A percentile compares a stretch with the other conserved stretches of the same genome.
Evolutionary conservation across 2,113 vertebrate species (phyloP).

Genomic region (Aspiorhynchus laticeps): DNA sequence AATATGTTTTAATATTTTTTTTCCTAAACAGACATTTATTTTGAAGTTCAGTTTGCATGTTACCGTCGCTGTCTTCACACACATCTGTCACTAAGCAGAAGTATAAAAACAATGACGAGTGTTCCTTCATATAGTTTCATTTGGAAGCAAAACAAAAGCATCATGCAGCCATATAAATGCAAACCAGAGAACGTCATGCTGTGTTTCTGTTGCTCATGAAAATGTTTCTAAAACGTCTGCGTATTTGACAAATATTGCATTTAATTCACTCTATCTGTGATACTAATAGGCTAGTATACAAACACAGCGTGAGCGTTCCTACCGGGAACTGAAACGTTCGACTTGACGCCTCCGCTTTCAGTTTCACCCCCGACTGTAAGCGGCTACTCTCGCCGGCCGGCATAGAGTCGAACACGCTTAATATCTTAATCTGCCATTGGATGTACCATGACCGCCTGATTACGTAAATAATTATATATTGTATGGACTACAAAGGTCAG

Average conservation of each 20-base stretch:
- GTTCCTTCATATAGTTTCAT: neutral
- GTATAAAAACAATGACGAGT: neutral
- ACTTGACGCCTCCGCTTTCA: no score
- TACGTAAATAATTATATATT: neutral
- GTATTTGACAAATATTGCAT: no score
- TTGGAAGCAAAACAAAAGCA: neutral
- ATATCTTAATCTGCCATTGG: neutral
- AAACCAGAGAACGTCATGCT: neutral
- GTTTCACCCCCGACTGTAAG: no score
- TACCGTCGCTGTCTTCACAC: neutral
- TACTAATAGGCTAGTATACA: no score
- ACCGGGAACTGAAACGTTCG: no score
- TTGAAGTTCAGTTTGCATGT: neutral
- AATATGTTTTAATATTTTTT: neutral
- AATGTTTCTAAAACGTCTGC: no score
- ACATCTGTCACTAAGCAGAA: neutral
- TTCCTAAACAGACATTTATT: neutral
- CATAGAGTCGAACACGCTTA: no score
- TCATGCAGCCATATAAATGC: neutral
- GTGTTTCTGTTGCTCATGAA: no score
- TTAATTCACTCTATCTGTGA: no score
- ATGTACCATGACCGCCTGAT: neutral
- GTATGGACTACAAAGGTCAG: constrained; percentile 6
- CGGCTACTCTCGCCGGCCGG: no score
- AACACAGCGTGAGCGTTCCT: no score